These are phyloP conservation scores for Sylvietta virens DNA, from an alignment of 2,113 vertebrate genomes.

Conservation along the genomic window DNA sequence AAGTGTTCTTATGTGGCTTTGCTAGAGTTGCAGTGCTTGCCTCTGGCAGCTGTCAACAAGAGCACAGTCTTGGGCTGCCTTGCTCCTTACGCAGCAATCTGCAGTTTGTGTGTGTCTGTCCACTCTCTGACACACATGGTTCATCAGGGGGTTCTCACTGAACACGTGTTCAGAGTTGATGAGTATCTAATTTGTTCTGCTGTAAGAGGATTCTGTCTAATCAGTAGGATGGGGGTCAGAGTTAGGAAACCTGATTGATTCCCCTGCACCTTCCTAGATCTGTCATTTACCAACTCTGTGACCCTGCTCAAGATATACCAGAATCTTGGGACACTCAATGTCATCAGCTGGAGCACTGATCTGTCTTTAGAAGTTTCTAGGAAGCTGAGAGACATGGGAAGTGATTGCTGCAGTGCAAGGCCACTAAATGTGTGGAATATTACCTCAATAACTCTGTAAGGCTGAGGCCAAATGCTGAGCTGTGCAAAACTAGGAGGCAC, in stretches of 20 bases:
- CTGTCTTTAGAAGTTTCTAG: background rate
- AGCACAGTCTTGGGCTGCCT: fast-evolving
- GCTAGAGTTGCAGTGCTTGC: background rate
- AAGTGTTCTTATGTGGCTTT: background rate
- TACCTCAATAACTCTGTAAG: background rate
- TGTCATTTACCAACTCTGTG: background rate
- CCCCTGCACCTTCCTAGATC: background rate
- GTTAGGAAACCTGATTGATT: background rate
- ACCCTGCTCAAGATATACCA: background rate
- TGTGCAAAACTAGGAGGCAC: background rate
- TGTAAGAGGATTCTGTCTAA: background rate
- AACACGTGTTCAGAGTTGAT: background rate
- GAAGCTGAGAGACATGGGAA: background rate
- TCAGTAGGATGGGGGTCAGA: background rate
- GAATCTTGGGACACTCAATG: background rate
- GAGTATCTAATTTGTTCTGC: background rate
- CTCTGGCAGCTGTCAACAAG: background rate
- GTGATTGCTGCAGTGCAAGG: background rate
- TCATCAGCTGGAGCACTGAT: background rate
- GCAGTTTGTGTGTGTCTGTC: background rate
- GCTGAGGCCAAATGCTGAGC: background rate
- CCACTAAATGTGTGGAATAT: background rate
- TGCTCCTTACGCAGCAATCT: background rate
- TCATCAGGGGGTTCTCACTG: background rate
- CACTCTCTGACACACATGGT: fast-evolving